Evolutionary conservation across 2,888 invertebrate species (phyloP).

Genomic region (Mimachlamys varia): DNA sequence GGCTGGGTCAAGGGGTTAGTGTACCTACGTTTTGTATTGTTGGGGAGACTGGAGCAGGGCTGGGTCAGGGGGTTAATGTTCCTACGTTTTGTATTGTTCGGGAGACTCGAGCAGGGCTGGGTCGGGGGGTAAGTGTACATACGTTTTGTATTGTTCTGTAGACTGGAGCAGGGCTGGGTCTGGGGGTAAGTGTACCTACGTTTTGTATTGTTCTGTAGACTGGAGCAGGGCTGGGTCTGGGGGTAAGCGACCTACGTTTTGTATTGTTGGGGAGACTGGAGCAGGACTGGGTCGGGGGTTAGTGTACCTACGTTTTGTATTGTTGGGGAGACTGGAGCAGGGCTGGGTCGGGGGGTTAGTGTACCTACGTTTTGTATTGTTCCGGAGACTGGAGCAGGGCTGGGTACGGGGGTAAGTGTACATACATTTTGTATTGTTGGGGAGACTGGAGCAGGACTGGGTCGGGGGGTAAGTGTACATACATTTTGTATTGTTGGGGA

Average conservation of each 20-base stretch:
- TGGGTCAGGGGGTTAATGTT: conserved; percentile 46
- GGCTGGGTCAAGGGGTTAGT: conserved; percentile 55
- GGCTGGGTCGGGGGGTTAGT: conserved; percentile 55
- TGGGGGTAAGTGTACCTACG: neutral
- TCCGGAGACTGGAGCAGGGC: conserved; percentile 15
- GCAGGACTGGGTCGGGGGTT: conserved; percentile 49
- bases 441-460: conserved; percentile 47
- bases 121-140: conserved; percentile 37
- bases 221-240: conserved; percentile 53
- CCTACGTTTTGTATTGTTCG: conserved; percentile 18
- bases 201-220: neutral
- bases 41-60: conserved; percentile 13
- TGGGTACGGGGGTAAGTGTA: conserved; percentile 48
- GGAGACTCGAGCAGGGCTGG: conserved; percentile 47
- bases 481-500: neutral
- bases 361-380: neutral
- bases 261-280: conserved; percentile 1
- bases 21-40: neutral
- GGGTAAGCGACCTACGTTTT: neutral
- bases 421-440: neutral
- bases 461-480: conserved; percentile 37
- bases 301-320: neutral
- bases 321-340: conserved; percentile 34
- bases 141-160: neutral
- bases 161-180: conserved; percentile 49